These are phyloP conservation scores for Drosophila affinis DNA, from an alignment of 2,888 invertebrate species.

Conservation along the genomic window DNA sequence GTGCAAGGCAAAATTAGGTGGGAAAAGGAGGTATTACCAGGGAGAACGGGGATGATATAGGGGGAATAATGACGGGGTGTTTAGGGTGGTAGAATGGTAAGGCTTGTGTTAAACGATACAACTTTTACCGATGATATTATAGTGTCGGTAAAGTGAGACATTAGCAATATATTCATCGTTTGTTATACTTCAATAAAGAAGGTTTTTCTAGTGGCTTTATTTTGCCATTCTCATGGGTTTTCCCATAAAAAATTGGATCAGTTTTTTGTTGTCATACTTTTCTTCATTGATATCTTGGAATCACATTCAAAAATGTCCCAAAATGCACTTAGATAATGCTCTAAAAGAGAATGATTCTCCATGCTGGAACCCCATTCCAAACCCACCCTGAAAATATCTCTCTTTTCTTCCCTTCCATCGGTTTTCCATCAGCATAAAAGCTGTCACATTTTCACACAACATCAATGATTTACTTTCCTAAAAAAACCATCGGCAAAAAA, in stretches of 20 bases:
- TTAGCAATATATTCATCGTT: background rate
- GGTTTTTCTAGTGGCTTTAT: background rate
- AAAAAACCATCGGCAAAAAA: background rate
- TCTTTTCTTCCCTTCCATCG: fast-evolving
- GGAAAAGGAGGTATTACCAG: background rate
- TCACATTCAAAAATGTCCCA: too few relatives aligned
- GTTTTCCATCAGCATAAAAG: background rate
- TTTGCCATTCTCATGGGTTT: background rate
- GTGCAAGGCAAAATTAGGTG: constrained; percentile 12
- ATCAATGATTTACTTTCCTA: too few relatives aligned
- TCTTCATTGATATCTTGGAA: too few relatives aligned
- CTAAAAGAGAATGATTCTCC: too few relatives aligned
- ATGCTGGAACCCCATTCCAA: too few relatives aligned
- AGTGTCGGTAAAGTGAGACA: background rate
- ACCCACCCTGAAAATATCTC: too few relatives aligned
- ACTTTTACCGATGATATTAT: background rate
- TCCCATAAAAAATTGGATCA: background rate
- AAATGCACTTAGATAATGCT: too few relatives aligned
- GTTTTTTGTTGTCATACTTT: too few relatives aligned
- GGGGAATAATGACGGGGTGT: background rate
- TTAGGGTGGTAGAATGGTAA: background rate
- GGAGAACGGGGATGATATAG: background rate
- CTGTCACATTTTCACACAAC: too few relatives aligned
- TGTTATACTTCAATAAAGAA: background rate
- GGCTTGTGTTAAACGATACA: background rate